Percentiles rank a stretch among this genome's conserved stretches.
Conservation (phyloP, 2,888 invertebrate genomes). For the Mystacides longicornis region DNA sequence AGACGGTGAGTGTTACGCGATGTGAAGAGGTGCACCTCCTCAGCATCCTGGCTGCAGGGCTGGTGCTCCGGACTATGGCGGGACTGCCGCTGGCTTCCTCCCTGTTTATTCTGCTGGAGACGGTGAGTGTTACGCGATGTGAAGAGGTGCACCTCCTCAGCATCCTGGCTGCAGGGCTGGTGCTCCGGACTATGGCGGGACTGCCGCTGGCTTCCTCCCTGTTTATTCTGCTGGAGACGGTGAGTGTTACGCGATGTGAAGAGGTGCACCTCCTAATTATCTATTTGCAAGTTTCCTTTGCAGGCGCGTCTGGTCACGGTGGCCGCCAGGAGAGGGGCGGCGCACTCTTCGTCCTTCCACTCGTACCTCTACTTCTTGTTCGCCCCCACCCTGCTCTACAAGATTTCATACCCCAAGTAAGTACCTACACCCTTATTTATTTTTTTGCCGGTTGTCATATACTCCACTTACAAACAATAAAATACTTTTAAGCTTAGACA, state of each 20-base stretch:
- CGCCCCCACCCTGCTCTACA: constrained; percentile 68
- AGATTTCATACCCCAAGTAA: constrained; percentile 78
- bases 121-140: constrained; percentile 36
- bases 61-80: too few species aligned
- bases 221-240: constrained; percentile 54
- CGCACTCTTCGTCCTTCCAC: constrained; percentile 37
- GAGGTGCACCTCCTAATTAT: background rate
- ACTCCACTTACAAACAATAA: too few species aligned
- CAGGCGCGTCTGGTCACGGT: constrained; percentile 69
- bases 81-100: constrained; percentile 50
- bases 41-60: too few species aligned
- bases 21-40: background rate
- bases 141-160: background rate
- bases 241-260: constrained; percentile 28
- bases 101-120: constrained; percentile 50
- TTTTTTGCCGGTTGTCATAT: too few species aligned
- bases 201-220: constrained; percentile 51
- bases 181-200: too few species aligned
- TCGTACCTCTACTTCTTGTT: constrained; percentile 80
- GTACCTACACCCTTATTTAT: background rate
- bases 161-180: too few species aligned
- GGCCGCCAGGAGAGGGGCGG: too few species aligned
- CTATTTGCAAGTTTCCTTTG: constrained; percentile 26
- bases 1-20: constrained; percentile 44
- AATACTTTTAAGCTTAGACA: too few species aligned